Conservation (phyloP, 2,888 invertebrate species). For the Thera obeliscata region DNA sequence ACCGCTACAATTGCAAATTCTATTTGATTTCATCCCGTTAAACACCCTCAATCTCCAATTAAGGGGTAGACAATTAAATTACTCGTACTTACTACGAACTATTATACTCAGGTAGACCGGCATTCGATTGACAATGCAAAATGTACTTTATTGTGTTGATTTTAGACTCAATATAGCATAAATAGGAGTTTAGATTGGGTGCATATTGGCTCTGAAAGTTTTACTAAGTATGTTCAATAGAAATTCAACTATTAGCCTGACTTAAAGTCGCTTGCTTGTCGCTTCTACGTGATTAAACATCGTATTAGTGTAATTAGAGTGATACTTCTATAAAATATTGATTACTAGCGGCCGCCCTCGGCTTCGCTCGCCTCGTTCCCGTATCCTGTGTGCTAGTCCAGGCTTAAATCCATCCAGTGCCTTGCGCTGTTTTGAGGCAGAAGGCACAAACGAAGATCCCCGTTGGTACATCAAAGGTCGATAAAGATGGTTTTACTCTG, state of each 20-base stretch:
- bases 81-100: slow-evolving; percentile 27
- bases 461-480: too few relatives aligned
- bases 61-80: slow-evolving; percentile 41
- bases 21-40: slow-evolving; percentile 39
- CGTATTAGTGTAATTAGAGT: neutral
- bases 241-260: neutral
- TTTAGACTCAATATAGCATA: neutral
- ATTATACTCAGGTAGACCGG: slow-evolving; percentile 24
- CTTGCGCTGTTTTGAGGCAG: too few relatives aligned
- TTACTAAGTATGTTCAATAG: neutral
- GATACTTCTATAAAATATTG: slow-evolving; percentile 5
- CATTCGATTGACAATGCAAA: slow-evolving; percentile 5
- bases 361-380: too few relatives aligned
- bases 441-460: too few relatives aligned
- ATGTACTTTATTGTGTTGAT: neutral
- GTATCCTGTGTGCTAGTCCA: too few relatives aligned
- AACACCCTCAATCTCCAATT: slow-evolving; percentile 44
- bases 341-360: neutral
- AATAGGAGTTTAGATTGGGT: neutral
- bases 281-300: neutral
- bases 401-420: too few relatives aligned
- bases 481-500: too few relatives aligned
- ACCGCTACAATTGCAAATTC: slow-evolving; percentile 23
- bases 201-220: neutral
- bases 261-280: neutral